Conservation (phyloP, 2,888 invertebrate genomes). For the Eugnorisma glareosa region DNA sequence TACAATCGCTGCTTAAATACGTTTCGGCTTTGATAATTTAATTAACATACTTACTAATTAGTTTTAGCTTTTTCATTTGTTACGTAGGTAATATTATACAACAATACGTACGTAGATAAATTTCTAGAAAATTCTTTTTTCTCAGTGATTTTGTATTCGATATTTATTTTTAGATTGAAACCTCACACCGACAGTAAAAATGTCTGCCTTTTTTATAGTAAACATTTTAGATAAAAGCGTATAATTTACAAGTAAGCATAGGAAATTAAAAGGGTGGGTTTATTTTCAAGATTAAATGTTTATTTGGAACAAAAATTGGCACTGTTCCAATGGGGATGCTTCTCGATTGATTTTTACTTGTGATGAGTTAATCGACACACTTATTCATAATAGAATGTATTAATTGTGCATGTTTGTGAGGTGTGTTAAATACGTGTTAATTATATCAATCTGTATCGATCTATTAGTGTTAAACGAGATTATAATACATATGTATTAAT, state of each 20-base stretch:
- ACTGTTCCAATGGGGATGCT: background rate
- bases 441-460: slow-evolving; percentile 22
- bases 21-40: slow-evolving; percentile 35
- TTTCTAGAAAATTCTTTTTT: background rate
- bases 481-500: slow-evolving; percentile 27
- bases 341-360: slow-evolving; percentile 17
- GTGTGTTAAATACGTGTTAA: slow-evolving; percentile 26
- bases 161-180: slow-evolving; percentile 30
- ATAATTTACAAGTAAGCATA: slow-evolving; percentile 2
- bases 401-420: slow-evolving; percentile 43
- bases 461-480: slow-evolving; percentile 27
- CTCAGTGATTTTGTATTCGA: slow-evolving; percentile 24
- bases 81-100: slow-evolving; percentile 14
- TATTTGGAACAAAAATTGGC: slow-evolving; percentile 4
- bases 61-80: slow-evolving; percentile 37
- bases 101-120: background rate
- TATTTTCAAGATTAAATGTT: slow-evolving; percentile 9
- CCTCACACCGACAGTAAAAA: background rate
- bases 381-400: slow-evolving; percentile 17
- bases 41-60: slow-evolving; percentile 22
- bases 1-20: slow-evolving; percentile 51
- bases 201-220: slow-evolving; percentile 4
- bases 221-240: background rate
- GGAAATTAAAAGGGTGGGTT: background rate
- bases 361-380: slow-evolving; percentile 6